Base-by-base conservation (phyloP, 92 coral and sea anemone genomes). In the Diadumene lineata region DNA sequence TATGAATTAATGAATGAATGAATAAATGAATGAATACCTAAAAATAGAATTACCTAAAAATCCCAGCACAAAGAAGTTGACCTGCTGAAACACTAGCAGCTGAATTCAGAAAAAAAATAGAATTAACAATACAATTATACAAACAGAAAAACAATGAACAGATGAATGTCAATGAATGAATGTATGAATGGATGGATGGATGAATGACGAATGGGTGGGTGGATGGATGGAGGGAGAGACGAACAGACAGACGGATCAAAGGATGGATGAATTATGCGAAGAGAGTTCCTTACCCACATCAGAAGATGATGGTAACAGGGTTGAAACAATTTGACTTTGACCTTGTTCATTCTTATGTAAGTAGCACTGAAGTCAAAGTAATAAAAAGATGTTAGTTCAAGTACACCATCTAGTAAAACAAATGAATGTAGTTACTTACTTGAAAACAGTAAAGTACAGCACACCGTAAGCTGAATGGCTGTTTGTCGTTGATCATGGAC, bases 401-500 rank as follows among this genome's bases (percentile, higher is more conserved):
- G n/a, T 23, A 11, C 24, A 62, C 22, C 15, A 66, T 31, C 8
- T 18, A 24, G n/a, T 51, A 48, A 19, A 74, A 15, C 3, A 24
- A 6, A 55, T 26, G n/a, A 24, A 23, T 13, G 19, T 23, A 43
- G 28, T 25, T 16, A 68, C 92, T 16, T 68, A 94, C 98, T 86
- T 94, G 98, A 63, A 94, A 94, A 72, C 98, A 94, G 64, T 94
- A 94, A 16, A 94, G 88, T 9, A 94, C 98, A 24, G 98, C 96
- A 84, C 98, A 94, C 31, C 98, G 73, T 27, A 94, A 82, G 58
- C 84, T 84, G 70, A 85, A 85, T 0, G 98, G 98, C 63, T 94
- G 98, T 50, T 89, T 89, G 69, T 94, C 98, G 57, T 94, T 94
- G 13, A 94, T 94, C 98, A 94, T 94, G 23, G 98, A 94, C 98